Percentiles rank a stretch among this genome's conserved stretches.
Conservation (phyloP, 2,113 vertebrate species). For the Synodontis membranacea region DNA sequence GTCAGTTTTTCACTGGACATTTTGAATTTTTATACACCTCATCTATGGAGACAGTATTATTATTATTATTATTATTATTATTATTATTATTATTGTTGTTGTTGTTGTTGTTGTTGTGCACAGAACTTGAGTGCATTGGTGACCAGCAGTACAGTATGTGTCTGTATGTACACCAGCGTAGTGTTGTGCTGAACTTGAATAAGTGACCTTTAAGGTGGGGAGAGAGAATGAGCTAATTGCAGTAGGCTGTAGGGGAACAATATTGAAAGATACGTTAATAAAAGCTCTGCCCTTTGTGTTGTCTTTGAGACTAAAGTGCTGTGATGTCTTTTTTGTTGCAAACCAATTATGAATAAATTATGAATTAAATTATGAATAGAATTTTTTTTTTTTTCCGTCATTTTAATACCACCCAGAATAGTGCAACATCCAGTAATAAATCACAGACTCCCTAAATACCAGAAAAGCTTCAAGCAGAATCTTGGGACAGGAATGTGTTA, state of each 20-base stretch:
- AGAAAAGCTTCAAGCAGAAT: slow-evolving; percentile 16
- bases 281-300: slow-evolving; percentile 43
- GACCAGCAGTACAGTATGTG: not conserved
- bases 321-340: slow-evolving; percentile 31
- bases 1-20: too few species aligned
- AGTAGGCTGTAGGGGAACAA: slow-evolving; percentile 13
- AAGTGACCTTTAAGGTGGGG: not conserved
- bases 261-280: slow-evolving; percentile 44
- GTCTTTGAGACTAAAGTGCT: slow-evolving; percentile 10
- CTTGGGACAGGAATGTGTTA: not conserved
- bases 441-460: slow-evolving; percentile 30
- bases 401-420: slow-evolving; percentile 5
- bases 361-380: not conserved
- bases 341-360: slow-evolving; percentile 21
- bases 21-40: not conserved
- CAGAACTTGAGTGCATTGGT: not conserved
- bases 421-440: slow-evolving; percentile 34
- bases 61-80: too few species aligned
- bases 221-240: slow-evolving; percentile 37
- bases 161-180: not conserved
- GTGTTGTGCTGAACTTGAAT: not conserved
- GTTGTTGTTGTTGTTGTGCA: too few species aligned
- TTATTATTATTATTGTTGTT: too few species aligned
- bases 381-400: slow-evolving; percentile 24
- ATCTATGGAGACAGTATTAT: not conserved